Conservation (phyloP, 2,113 vertebrate genomes). For the Aldabrachelys gigantea region DNA sequence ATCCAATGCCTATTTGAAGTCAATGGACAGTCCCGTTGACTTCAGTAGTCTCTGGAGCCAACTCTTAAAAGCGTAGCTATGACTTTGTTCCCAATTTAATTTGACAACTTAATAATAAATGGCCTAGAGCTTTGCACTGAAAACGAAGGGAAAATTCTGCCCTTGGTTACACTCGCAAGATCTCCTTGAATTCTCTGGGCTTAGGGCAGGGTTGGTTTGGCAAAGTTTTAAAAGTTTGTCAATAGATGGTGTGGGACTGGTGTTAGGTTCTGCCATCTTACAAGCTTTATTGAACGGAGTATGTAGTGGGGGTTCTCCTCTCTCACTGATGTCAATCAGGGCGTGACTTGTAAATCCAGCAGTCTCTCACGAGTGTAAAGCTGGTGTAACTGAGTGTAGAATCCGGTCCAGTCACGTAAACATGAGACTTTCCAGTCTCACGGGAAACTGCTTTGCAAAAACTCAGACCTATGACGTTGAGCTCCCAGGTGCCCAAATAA, state of each 20-base stretch:
- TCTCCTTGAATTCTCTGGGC: not conserved
- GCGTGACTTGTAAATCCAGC: fast-evolving
- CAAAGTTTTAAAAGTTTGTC: not conserved
- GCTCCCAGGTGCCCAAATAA: fast-evolving
- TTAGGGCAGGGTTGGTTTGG: not conserved
- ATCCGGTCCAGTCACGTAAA: not conserved
- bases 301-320: not conserved
- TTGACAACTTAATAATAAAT: fast-evolving
- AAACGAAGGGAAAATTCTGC: fast-evolving
- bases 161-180: fast-evolving
- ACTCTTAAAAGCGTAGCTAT: fast-evolving
- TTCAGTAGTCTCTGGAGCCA: not conserved
- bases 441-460: not conserved
- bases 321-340: not conserved
- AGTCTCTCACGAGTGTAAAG: fast-evolving
- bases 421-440: not conserved
- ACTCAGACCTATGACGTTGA: not conserved
- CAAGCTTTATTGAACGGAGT: not conserved
- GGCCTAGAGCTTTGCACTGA: not conserved
- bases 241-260: fast-evolving
- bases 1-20: too few relatives aligned
- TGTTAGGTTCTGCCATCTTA: not conserved
- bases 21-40: not conserved
- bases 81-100: not conserved
- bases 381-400: not conserved